These are phyloP conservation scores for Drosophila anomelani DNA, from an alignment of 2,888 invertebrate genomes.

Conservation along the genomic window DNA sequence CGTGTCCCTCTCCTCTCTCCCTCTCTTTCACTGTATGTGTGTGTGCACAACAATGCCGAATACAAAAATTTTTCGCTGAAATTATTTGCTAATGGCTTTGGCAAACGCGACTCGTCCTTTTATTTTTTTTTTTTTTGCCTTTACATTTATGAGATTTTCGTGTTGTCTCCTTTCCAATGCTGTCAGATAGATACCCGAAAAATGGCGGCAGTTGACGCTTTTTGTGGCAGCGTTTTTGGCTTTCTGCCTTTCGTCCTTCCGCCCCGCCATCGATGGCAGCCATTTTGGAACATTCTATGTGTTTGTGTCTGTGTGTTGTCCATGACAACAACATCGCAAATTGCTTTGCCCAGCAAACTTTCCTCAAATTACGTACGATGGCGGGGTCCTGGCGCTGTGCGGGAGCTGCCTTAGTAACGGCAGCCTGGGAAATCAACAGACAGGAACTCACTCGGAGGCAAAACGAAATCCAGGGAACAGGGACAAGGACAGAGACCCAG, in stretches of 20 bases:
- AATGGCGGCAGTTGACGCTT: slow-evolving; percentile 60
- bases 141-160: slow-evolving; percentile 74
- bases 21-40: slow-evolving; percentile 20
- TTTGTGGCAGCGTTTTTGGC: slow-evolving; percentile 18
- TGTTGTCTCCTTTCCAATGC: slow-evolving; percentile 30
- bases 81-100: slow-evolving; percentile 77
- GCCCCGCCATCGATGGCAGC: slow-evolving; percentile 59
- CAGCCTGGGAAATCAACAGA: slow-evolving; percentile 4
- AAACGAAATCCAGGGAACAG: neutral
- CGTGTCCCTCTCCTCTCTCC: slow-evolving; percentile 6
- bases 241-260: slow-evolving; percentile 44
- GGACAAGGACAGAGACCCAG: slow-evolving; percentile 9
- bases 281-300: slow-evolving; percentile 58
- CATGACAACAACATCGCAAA: slow-evolving; percentile 57
- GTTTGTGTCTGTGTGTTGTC: slow-evolving; percentile 25
- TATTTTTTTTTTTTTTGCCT: slow-evolving; percentile 38
- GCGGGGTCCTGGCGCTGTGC: slow-evolving; percentile 11
- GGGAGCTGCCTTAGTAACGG: slow-evolving; percentile 23
- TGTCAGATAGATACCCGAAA: slow-evolving; percentile 63
- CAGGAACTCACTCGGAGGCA: slow-evolving; percentile 4
- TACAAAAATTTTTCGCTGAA: slow-evolving; percentile 71
- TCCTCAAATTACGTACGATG: slow-evolving; percentile 62
- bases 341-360: slow-evolving; percentile 71
- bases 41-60: slow-evolving; percentile 65
- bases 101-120: slow-evolving; percentile 44